A percentile compares a stretch with the other conserved stretches of the same genome.
Conservation (phyloP, 2,113 vertebrate species). For the Vanacampus margaritifer region DNA sequence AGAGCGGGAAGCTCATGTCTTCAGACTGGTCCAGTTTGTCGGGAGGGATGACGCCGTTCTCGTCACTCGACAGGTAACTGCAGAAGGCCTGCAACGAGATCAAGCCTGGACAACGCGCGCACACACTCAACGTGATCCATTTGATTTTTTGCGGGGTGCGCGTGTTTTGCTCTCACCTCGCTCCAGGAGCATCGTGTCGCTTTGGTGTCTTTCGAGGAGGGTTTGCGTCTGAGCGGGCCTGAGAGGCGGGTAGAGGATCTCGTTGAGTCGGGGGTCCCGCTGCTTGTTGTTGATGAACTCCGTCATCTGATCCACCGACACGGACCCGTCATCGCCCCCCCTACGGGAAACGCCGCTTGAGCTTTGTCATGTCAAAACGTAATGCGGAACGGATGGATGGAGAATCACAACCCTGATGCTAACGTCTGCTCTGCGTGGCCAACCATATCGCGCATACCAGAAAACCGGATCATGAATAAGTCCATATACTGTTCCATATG, state of each 20-base stretch:
- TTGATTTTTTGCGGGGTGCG: not conserved
- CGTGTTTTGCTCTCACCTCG: slow-evolving; percentile 74
- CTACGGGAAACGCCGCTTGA: slow-evolving; percentile 54
- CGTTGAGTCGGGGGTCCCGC: slow-evolving; percentile 90
- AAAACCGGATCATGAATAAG: too few relatives aligned
- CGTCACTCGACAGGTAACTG: slow-evolving; percentile 89
- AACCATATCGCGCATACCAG: too few relatives aligned
- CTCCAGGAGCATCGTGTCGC: slow-evolving; percentile 75
- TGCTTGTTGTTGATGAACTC: slow-evolving; percentile 95
- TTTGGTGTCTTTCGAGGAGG: slow-evolving; percentile 91
- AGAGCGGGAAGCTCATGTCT: slow-evolving; percentile 95
- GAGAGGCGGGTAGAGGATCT: slow-evolving; percentile 94
- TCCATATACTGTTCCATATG: too few relatives aligned
- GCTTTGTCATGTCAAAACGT: too few relatives aligned
- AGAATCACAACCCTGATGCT: too few relatives aligned
- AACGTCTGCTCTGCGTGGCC: too few relatives aligned
- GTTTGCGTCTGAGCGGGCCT: slow-evolving; percentile 87
- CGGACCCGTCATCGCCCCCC: slow-evolving; percentile 79
- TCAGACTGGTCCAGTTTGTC: slow-evolving; percentile 98
- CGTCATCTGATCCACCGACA: slow-evolving; percentile 92
- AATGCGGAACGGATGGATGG: too few relatives aligned
- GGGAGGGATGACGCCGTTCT: slow-evolving; percentile 92
- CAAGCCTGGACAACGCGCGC: slow-evolving; percentile 68
- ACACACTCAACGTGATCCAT: not conserved
- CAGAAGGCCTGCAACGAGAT: slow-evolving; percentile 91